phyloP scores from a whole-genome alignment of 2,888 invertebrate genomes.

The Orchesella flavescens region DNA sequence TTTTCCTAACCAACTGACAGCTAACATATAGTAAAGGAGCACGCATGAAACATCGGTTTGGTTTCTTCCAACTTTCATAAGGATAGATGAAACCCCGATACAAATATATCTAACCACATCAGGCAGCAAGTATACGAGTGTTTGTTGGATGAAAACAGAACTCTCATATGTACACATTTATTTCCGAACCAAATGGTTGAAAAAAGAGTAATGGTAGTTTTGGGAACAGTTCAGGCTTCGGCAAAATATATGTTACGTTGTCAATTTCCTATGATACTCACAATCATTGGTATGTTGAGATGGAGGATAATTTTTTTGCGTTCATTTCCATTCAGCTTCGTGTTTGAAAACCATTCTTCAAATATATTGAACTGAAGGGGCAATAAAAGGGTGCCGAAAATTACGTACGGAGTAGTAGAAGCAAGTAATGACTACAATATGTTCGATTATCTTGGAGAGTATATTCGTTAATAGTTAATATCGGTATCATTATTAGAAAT shows the following conservation, averaged over 20 bases:
- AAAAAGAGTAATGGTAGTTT: neutral
- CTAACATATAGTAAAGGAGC: neutral
- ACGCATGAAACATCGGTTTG: no score
- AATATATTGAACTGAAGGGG: neutral
- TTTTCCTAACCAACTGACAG: neutral
- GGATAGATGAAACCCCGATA: neutral
- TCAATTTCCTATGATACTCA: neutral
- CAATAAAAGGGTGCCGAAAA: neutral
- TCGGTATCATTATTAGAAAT: no score
- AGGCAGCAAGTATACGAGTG: neutral
- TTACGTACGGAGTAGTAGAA: neutral
- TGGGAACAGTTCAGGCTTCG: neutral
- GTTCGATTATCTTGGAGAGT: no score
- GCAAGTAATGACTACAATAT: no score
- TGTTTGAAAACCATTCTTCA: neutral
- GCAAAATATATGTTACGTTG: neutral
- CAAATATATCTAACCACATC: neutral
- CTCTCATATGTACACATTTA: neutral
- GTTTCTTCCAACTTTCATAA: neutral
- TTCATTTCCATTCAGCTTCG: neutral
- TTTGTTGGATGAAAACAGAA: neutral
- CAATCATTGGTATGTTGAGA: neutral
- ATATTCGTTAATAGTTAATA: no score
- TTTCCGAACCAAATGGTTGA: neutral
- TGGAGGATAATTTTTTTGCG: neutral